Percentiles rank a stretch among this genome's conserved stretches.
Evolutionary conservation across 2,888 invertebrate species (phyloP).

Genomic region (Salticus scenicus): DNA sequence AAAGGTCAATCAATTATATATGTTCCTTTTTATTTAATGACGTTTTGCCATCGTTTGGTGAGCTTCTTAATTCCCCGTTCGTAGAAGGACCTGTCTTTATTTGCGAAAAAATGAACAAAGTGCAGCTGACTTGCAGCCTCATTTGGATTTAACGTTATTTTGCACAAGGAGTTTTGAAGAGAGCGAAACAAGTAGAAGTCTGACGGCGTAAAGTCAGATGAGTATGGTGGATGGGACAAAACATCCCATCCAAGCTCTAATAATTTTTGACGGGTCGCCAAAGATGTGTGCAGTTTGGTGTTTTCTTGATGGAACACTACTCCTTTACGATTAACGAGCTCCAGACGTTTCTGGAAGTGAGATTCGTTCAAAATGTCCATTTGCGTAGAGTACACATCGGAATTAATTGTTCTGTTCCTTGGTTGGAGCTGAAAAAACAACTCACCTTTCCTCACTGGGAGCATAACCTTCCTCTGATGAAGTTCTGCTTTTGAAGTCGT

Average conservation of each 20-base stretch:
- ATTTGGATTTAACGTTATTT: no score
- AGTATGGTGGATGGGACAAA: background rate
- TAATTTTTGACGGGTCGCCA: no score
- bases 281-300: background rate
- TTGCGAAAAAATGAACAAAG: background rate
- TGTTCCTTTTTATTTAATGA: no score
- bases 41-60: background rate
- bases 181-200: no score
- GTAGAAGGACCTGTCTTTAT: no score
- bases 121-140: background rate
- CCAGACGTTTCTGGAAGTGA: background rate
- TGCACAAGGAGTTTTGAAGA: no score
- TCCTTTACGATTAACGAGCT: no score
- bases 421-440: background rate
- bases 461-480: no score
- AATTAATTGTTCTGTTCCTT: background rate
- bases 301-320: background rate
- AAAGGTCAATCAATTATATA: no score
- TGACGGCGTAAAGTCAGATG: no score
- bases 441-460: background rate
- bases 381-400: background rate
- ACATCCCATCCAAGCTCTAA: background rate
- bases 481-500: no score
- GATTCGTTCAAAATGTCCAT: background rate
- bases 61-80: no score